phyloP scores from a whole-genome alignment of 2,797 vertebrate genomes.

The Neosilurus hyrtlii region DNA sequence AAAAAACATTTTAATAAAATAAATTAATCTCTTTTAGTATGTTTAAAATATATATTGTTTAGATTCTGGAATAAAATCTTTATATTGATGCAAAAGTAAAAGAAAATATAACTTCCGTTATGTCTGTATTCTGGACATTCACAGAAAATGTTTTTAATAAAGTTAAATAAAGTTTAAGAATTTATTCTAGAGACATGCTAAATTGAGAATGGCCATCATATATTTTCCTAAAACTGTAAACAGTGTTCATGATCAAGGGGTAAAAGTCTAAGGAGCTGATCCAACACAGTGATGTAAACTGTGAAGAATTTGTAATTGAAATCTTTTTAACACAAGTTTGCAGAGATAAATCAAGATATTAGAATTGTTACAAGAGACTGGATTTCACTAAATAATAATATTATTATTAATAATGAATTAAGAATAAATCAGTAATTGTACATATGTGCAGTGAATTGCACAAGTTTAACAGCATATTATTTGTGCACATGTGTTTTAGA shows the following conservation, averaged over 20 bases:
- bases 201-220: neutral
- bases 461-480: neutral
- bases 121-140: too few relatives aligned
- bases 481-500: constrained; percentile 34
- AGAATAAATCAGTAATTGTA: neutral
- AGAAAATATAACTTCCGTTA: neutral
- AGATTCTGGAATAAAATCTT: neutral
- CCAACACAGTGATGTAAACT: neutral
- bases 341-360: neutral
- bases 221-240: neutral
- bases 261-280: too few relatives aligned
- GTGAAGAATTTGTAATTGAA: neutral
- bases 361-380: neutral
- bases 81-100: neutral
- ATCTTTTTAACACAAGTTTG: too few relatives aligned
- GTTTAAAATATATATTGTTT: neutral
- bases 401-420: neutral
- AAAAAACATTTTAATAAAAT: too few relatives aligned
- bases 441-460: neutral
- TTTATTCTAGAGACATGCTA: neutral
- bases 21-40: neutral
- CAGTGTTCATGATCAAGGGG: neutral
- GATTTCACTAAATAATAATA: neutral
- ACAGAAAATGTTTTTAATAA: neutral
- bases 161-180: too few relatives aligned